Conservation (phyloP, 37 sponge, comb jelly and placozoan genomes). For the Theonella swinhoei region DNA sequence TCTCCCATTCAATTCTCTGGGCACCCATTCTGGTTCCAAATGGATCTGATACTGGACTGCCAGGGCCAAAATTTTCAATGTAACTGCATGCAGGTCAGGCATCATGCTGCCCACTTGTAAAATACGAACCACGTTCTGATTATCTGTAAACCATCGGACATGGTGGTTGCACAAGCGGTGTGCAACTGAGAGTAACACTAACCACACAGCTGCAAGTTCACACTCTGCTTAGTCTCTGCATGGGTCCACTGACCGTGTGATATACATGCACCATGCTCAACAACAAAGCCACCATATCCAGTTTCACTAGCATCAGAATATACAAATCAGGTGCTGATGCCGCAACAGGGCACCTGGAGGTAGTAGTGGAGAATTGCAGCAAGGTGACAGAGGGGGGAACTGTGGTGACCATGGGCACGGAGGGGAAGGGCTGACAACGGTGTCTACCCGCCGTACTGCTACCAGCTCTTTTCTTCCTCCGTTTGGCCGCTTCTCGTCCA, state of each 20-base stretch:
- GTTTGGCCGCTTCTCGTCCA: too few species aligned
- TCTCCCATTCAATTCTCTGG: slow-evolving; percentile 17
- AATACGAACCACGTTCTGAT: slow-evolving; percentile 42
- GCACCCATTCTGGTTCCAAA: slow-evolving; percentile 48
- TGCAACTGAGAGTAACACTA: slow-evolving; percentile 10
- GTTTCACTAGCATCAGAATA: slow-evolving; percentile 23
- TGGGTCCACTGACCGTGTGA: slow-evolving; percentile 17
- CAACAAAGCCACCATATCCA: slow-evolving; percentile 1
- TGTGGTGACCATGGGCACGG: too few species aligned
- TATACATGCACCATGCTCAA: slow-evolving; percentile 4
- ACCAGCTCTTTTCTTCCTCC: too few species aligned
- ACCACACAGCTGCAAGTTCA: slow-evolving; percentile 18
- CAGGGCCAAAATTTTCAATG: slow-evolving; percentile 9
- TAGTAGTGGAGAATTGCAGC: too few species aligned
- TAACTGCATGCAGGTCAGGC: slow-evolving; percentile 18
- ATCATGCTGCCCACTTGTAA: slow-evolving; percentile 10
- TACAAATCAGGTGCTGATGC: too few species aligned
- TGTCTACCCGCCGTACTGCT: too few species aligned
- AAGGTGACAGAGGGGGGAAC: too few species aligned
- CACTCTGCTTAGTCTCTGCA: slow-evolving; percentile 1
- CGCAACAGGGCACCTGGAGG: too few species aligned
- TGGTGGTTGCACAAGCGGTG: background rate
- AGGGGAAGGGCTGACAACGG: too few species aligned
- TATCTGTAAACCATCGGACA: slow-evolving; percentile 28
- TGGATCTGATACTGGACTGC: background rate